Conservation (phyloP, 2,113 vertebrate species). For the Arizona elegans region DNA sequence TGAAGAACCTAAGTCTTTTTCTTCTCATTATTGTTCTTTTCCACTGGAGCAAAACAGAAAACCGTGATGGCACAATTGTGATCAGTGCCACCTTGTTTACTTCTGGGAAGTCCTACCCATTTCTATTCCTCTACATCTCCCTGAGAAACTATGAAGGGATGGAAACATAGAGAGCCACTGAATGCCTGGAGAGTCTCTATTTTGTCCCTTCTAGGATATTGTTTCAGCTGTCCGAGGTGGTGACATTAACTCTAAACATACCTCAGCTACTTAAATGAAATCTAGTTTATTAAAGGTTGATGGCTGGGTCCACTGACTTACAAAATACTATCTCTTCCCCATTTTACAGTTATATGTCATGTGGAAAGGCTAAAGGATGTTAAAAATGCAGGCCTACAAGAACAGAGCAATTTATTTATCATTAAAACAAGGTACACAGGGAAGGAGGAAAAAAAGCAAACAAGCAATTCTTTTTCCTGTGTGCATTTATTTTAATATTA, state of each 20-base stretch:
- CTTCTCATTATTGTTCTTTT: neutral
- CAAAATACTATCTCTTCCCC: neutral
- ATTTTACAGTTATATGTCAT: neutral
- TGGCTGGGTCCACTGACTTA: neutral
- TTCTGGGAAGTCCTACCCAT: neutral
- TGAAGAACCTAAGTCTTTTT: neutral
- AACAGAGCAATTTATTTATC: neutral
- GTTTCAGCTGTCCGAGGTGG: neutral
- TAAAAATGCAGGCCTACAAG: neutral
- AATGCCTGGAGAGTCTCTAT: neutral
- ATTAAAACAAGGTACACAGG: neutral
- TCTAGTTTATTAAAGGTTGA: neutral
- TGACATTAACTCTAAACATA: neutral
- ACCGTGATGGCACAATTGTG: neutral
- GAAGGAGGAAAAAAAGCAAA: neutral
- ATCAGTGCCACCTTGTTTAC: neutral
- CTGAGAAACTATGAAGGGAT: neutral
- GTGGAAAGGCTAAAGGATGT: neutral
- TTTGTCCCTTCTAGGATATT: neutral
- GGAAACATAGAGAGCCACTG: neutral
- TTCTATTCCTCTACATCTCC: neutral
- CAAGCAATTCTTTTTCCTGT: neutral
- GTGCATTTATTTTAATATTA: neutral
- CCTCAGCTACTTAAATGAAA: neutral
- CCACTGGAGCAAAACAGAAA: neutral